Conservation (phyloP, 37 sponge, comb jelly and placozoan species). For the Halichondria panicea region DNA sequence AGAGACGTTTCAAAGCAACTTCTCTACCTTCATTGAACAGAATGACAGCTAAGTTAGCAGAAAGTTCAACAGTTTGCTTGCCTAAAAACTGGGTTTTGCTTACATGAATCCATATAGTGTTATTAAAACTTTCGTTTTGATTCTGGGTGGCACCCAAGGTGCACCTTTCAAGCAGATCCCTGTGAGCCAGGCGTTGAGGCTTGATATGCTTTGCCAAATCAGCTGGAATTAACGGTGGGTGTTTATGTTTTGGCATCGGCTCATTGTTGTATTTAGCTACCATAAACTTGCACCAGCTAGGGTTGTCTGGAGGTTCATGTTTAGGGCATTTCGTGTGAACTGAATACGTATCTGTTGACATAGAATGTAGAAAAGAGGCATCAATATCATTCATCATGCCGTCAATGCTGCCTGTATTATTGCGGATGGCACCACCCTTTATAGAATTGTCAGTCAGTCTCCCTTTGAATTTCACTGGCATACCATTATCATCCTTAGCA, state of each 20-base stretch:
- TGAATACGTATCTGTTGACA: background rate
- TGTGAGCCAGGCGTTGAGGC: background rate
- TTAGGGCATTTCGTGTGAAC: background rate
- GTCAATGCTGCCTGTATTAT: background rate
- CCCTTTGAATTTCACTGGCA: no score
- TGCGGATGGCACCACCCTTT: background rate
- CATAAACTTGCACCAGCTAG: background rate
- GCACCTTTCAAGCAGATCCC: background rate
- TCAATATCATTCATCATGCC: background rate
- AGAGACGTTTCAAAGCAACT: no score
- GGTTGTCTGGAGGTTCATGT: background rate
- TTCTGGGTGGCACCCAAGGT: background rate
- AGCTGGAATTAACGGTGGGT: background rate
- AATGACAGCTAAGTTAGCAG: no score
- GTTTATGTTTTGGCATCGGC: background rate
- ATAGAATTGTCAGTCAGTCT: background rate
- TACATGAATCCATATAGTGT: no score
- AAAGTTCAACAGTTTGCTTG: no score
- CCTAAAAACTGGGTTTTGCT: no score
- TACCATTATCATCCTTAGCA: no score
- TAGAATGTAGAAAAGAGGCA: background rate
- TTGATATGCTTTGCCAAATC: background rate
- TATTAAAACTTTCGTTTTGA: background rate
- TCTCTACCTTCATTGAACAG: no score
- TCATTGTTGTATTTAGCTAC: background rate